These are phyloP conservation scores for Hymenopus coronatus DNA, from an alignment of 2,888 invertebrate species.

Conservation along the genomic window DNA sequence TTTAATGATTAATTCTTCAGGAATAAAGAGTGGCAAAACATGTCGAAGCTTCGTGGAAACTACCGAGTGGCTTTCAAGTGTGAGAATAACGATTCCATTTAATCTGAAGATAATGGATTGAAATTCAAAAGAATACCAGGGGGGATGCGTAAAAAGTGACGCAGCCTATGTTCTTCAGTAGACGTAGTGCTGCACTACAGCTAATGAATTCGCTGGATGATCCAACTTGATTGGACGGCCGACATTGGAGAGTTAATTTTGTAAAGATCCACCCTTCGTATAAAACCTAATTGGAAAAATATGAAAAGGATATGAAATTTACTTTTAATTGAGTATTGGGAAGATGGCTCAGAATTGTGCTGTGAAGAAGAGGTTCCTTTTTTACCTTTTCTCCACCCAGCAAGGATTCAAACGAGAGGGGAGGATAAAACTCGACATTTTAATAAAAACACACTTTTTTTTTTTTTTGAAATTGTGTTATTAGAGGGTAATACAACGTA, in stretches of 20 bases:
- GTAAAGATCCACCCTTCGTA: conserved; percentile 19
- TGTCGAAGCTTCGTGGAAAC: background rate
- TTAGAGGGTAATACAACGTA: background rate
- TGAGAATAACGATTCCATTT: background rate
- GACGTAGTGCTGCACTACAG: conserved; percentile 1
- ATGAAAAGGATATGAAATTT: conserved; percentile 31
- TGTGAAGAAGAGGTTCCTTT: background rate
- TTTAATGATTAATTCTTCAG: background rate
- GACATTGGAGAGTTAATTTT: conserved; percentile 28
- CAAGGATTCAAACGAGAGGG: background rate
- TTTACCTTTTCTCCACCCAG: background rate
- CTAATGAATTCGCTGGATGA: conserved; percentile 28
- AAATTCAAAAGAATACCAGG: background rate
- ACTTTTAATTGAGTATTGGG: conserved; percentile 30
- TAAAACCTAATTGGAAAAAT: conserved; percentile 27
- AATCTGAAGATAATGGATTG: background rate
- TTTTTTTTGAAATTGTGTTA: conserved; percentile 5
- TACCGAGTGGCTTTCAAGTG: background rate
- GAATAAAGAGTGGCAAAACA: background rate
- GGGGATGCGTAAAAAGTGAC: background rate
- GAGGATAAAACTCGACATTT: conserved; percentile 9
- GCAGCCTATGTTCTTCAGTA: background rate
- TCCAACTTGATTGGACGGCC: conserved; percentile 24
- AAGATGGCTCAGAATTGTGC: conserved; percentile 17
- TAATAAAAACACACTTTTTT: conserved; percentile 10